Base-by-base conservation (phyloP, 2,888 invertebrate genomes). In the Halictus ligatus region DNA sequence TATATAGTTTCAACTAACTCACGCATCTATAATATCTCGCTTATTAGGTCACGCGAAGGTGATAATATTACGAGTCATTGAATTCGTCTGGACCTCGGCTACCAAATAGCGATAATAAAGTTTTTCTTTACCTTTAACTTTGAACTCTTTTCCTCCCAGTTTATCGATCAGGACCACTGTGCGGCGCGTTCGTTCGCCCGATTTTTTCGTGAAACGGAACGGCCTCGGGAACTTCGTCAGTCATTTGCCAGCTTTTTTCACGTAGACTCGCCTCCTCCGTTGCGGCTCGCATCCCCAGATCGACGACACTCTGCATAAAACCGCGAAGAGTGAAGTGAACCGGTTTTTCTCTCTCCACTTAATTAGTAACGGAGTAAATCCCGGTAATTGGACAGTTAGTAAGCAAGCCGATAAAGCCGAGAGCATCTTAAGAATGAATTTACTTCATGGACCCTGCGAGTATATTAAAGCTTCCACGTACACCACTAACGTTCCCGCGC, bases 131-230 rank as follows among this genome's bases (percentile, higher is more conserved):
- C n/a, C n/a, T n/a, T n/a, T n/a, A n/a, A n/a, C n/a, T n/a, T n/a
- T n/a, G n/a, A n/a, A n/a, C n/a, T n/a, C n/a, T n/a, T n/a, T n/a
- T n/a, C n/a, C n/a, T n/a, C n/a, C n/a, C n/a, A n/a, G n/a, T n/a
- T n/a, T n/a, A n/a, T n/a, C n/a, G n/a, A n/a, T n/a, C n/a, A n/a
- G n/a, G n/a, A n/a, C n/a, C n/a, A n/a, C n/a, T n/a, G n/a, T n/a
- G n/a, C n/a, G n/a, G n/a, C n/a, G 35, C 48, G 50, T 50, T 2
- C 50, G 50, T 35, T 43, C 60, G 35, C 21, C 76, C 64, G 40
- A 79, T 82, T 54, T 74, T 82, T 54, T 74, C 43, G 58, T 18
- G 43, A 54, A 82, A 79, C 35, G 79, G 46, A 79, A 74, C 46
- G n/a, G 12, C 5, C 13, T 43, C 46, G 29, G 8, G 46, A 72